Base-by-base conservation (phyloP, 2,113 vertebrate species). In the Siphamia tubifer region DNA sequence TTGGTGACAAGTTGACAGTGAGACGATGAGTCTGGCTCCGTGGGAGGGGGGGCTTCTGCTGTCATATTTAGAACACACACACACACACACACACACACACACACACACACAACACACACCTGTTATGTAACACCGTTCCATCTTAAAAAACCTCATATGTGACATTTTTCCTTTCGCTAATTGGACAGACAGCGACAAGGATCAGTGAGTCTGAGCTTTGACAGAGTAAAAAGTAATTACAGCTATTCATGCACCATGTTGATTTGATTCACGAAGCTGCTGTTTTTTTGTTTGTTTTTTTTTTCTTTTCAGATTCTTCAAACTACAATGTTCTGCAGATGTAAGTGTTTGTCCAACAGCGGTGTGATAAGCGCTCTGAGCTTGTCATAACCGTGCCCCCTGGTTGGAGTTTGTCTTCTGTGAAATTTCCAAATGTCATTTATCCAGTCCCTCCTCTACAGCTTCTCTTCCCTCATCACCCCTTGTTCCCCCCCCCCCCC, bases 11-110 rank as follows among this genome's bases (percentile, higher is more conserved):
- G 51, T n/a, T 75, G 68, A 77, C 48, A 60, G 58, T 34, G 49
- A 82, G 73, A 68, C 75, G 28, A 21, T 52, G 60, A 56, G 78
- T 89, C 75, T 85, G 77, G 51, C 45, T 86, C 64, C n/a, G 17
- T 32, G 34, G 38, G 2, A 39, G 31, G 2, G 44, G 31, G 56
- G 11, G 36, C 1, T 6, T 64, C 74, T 68, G 58, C 61, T 77
- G 68, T 79, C 71, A 69, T 38, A 74, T 74, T 62, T 69, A 79
- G 38, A 53, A 45, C 45, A 67, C 43, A 47, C 66, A 68, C 52
- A 54, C 52, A 51, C 47, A 36, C 30, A 35, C 17, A 23, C 54
- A 31, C 20, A 52, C 49, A 52, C 21, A 38, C 35, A 32, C 27
- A 17, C 57, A 83, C 48, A n/a, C n/a, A n/a, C n/a, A n/a, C n/a